Evolutionary conservation across 2,113 vertebrate species (phyloP).

Genomic region (Scatophagus argus): DNA sequence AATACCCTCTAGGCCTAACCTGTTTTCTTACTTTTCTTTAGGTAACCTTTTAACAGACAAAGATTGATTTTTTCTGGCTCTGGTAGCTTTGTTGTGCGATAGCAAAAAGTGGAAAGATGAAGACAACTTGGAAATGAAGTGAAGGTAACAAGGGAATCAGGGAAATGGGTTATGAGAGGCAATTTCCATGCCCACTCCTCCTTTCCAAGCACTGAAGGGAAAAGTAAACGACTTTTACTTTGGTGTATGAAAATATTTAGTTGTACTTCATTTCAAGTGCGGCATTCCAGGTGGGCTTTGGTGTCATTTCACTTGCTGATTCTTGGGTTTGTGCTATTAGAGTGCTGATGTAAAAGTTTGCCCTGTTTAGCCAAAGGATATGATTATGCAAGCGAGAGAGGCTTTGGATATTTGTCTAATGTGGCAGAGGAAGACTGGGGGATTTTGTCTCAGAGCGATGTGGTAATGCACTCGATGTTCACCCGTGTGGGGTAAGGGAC

Average conservation of each 20-base stretch:
- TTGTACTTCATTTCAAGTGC: conserved; percentile 38
- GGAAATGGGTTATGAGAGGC: conserved; percentile 68
- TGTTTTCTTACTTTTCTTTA: conserved; percentile 64
- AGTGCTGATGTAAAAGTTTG: conserved; percentile 7
- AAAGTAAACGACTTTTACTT: conserved; percentile 58
- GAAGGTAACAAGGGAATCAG: conserved; percentile 67
- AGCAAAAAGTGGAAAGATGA: conserved; percentile 44
- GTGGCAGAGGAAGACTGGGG: conserved; percentile 20
- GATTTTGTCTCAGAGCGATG: conserved; percentile 27
- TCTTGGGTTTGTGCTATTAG: background rate
- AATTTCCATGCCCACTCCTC: conserved; percentile 59
- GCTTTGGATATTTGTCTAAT: conserved; percentile 39
- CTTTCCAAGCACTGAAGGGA: conserved; percentile 17
- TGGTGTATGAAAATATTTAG: conserved; percentile 59
- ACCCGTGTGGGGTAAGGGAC: conserved; percentile 6
- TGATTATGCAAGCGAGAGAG: conserved; percentile 43
- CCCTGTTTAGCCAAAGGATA: conserved; percentile 38
- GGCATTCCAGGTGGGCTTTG: conserved; percentile 10
- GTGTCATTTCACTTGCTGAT: background rate
- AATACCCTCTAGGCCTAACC: conserved; percentile 73
- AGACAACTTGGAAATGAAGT: conserved; percentile 70
- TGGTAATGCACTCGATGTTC: conserved; percentile 20
- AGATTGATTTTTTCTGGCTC: conserved; percentile 58
- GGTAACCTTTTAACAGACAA: conserved; percentile 72
- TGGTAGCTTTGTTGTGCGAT: conserved; percentile 53